Conservation (phyloP, 2,797 vertebrate genomes). For the Pogonophryne albipinna region DNA sequence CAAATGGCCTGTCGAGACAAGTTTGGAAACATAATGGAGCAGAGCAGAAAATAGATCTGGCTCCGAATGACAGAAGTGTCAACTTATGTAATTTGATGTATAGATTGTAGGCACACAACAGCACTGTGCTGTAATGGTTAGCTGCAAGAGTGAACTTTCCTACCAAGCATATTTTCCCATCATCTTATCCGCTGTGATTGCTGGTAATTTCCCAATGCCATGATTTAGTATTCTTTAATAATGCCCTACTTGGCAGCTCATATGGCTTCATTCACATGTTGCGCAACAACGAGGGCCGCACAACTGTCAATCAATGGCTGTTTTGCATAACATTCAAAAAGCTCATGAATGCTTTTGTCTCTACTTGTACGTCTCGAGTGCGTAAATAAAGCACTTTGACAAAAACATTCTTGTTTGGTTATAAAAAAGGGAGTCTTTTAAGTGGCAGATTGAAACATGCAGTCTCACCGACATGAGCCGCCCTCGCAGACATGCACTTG, state of each 20-base stretch:
- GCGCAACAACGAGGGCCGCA: conserved; percentile 39
- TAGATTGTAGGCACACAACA: conserved; percentile 22
- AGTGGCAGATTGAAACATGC: conserved; percentile 64
- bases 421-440: conserved; percentile 70
- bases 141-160: conserved; percentile 43
- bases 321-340: conserved; percentile 26
- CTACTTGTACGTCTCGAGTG: conserved; percentile 61
- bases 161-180: conserved; percentile 49
- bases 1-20: conserved; percentile 46
- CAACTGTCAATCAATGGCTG: conserved; percentile 55
- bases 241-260: conserved; percentile 34
- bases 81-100: conserved; percentile 38
- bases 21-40: conserved; percentile 23
- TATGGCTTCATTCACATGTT: conserved; percentile 67
- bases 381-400: conserved; percentile 59
- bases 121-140: conserved; percentile 29
- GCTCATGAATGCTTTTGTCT: conserved; percentile 44
- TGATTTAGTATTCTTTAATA: conserved; percentile 65
- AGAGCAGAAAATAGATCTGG: conserved; percentile 27
- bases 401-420: conserved; percentile 63
- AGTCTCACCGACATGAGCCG: conserved; percentile 64
- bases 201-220: conserved; percentile 54
- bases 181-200: conserved; percentile 34
- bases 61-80: conserved; percentile 30
- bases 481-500: conserved; percentile 85